Percentiles rank a stretch among this genome's conserved stretches.
Evolutionary conservation across 2,888 invertebrate species (phyloP).

Genomic region (Callinectes sapidus): DNA sequence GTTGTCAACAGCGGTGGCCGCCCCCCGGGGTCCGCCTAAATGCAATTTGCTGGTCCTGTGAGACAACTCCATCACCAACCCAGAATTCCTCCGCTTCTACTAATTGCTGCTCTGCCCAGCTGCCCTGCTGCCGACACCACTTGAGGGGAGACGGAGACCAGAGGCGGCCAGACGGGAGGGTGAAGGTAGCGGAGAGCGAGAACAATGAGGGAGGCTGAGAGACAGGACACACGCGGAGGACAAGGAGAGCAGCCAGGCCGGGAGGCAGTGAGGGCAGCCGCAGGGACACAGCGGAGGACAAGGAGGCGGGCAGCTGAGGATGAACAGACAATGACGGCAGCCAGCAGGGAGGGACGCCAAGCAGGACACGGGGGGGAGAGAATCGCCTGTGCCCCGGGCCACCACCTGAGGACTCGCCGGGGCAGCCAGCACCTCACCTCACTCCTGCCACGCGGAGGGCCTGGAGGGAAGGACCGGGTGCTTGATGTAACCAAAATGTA

Average conservation of each 20-base stretch:
- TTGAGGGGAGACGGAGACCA: neutral
- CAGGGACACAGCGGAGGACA: neutral
- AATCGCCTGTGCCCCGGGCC: neutral
- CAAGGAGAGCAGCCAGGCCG: neutral
- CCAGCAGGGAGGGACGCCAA: neutral
- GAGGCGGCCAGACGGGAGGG: neutral
- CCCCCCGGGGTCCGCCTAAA: conserved; percentile 31
- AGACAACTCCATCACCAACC: conserved; percentile 29
- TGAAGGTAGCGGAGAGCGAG: neutral
- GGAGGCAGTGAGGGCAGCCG: neutral
- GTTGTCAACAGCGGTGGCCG: conserved; percentile 34
- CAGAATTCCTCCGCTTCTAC: conserved; percentile 24
- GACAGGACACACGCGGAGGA: neutral
- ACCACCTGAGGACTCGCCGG: neutral
- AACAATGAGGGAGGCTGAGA: neutral
- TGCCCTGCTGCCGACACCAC: conserved; percentile 31
- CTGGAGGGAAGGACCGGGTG: conserved; percentile 2
- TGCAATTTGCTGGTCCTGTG: conserved; percentile 32
- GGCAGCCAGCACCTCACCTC: neutral
- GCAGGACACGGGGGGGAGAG: conserved; percentile 19
- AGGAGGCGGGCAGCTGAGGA: neutral
- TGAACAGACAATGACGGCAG: neutral
- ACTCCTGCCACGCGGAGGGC: neutral
- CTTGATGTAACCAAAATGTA: conserved; percentile 33
- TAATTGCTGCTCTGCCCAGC: conserved; percentile 30